phyloP scores from a whole-genome alignment of 2,888 invertebrate genomes.

The Alentia gelatinosa region DNA sequence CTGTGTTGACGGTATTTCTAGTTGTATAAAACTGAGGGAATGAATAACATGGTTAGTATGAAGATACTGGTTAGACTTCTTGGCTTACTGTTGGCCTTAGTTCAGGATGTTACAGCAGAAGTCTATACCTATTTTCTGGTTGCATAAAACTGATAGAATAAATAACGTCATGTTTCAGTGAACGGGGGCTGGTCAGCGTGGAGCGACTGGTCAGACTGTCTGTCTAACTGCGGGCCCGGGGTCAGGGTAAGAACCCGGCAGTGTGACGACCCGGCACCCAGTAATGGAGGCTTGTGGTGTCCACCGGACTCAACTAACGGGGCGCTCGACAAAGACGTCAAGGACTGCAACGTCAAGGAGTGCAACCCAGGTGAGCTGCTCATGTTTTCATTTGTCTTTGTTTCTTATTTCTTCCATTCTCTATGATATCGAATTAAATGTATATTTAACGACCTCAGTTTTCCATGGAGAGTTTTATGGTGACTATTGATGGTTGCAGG shows the following conservation, averaged over 20 bases:
- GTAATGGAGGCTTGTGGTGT: not conserved
- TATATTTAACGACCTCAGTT: not conserved
- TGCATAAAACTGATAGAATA: too few relatives aligned
- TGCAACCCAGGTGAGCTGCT: not conserved
- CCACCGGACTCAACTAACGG: not conserved
- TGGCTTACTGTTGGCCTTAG: too few relatives aligned
- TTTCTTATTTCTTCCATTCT: not conserved
- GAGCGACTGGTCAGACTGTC: conserved; percentile 25
- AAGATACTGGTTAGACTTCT: too few relatives aligned
- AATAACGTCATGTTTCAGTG: not conserved
- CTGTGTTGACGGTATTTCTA: too few relatives aligned
- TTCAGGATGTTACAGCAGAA: too few relatives aligned
- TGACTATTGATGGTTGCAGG: not conserved
- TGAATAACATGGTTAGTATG: too few relatives aligned
- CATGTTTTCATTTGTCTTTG: too few relatives aligned
- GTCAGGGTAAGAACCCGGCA: not conserved
- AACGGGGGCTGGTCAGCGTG: conserved; percentile 25
- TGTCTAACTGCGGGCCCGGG: conserved; percentile 34
- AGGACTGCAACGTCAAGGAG: not conserved
- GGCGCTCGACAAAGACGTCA: not conserved
- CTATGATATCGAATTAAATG: not conserved
- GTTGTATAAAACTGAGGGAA: too few relatives aligned
- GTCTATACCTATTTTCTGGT: too few relatives aligned
- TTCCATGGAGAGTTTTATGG: too few relatives aligned
- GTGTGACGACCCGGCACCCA: conserved; percentile 20